A percentile compares a stretch with the other conserved stretches of the same genome.
These are phyloP conservation scores for Euwallacea similis DNA, from an alignment of 1,140 invertebrate genomes.

Conservation along the genomic window DNA sequence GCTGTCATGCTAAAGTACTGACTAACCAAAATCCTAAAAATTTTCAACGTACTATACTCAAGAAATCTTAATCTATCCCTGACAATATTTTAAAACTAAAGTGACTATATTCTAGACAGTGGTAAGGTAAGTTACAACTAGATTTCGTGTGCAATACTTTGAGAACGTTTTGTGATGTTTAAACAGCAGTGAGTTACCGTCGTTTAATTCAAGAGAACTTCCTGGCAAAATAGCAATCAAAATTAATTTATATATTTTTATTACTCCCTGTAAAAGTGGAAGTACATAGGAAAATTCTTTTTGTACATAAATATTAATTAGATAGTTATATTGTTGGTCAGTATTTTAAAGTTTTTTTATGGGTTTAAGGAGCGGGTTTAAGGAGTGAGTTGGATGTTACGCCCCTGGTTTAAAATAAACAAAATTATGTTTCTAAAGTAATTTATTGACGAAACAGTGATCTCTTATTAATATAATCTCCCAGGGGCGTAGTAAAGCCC, in stretches of 20 bases:
- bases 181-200: slow-evolving; percentile 1
- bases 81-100: no score
- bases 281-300: not conserved
- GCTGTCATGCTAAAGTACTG: slow-evolving; percentile 46
- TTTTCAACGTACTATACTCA: no score
- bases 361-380: not conserved
- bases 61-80: no score
- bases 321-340: slow-evolving; percentile 42
- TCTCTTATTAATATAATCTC: no score
- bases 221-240: not conserved
- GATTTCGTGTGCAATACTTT: slow-evolving; percentile 21
- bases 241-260: no score
- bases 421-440: slow-evolving; percentile 13
- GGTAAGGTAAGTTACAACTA: not conserved
- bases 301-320: slow-evolving; percentile 16
- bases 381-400: not conserved
- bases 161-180: slow-evolving; percentile 17
- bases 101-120: no score
- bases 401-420: no score
- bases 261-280: no score
- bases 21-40: slow-evolving; percentile 35
- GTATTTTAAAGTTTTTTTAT: slow-evolving; percentile 41
- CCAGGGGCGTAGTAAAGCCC: no score
- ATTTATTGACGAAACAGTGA: no score
- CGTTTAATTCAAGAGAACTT: not conserved